These are phyloP conservation scores for Montipora foliosa DNA, from an alignment of 64 coral and sea anemone species.

Conservation along the genomic window DNA sequence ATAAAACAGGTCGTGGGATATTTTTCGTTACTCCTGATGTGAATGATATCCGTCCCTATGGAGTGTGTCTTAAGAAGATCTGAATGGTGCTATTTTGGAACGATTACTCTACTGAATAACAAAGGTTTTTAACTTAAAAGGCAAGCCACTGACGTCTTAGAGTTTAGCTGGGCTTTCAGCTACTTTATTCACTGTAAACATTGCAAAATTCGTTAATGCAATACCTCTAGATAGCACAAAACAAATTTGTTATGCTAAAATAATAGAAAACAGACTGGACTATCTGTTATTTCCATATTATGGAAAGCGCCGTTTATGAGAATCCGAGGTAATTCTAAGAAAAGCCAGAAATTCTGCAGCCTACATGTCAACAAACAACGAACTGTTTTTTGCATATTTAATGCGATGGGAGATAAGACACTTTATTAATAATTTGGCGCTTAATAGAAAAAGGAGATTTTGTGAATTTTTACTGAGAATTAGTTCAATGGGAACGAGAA, in stretches of 20 bases:
- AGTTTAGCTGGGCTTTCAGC: neutral
- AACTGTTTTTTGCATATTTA: neutral
- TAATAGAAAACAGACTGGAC: neutral
- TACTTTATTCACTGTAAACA: neutral
- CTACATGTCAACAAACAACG: neutral
- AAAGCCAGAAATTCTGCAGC: neutral
- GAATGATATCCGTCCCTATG: slow-evolving; percentile 6
- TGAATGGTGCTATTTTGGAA: neutral
- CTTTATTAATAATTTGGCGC: neutral
- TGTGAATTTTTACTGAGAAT: neutral
- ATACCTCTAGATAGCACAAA: neutral
- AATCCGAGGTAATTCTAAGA: neutral
- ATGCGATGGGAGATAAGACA: neutral
- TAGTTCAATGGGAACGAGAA: neutral
- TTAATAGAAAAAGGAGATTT: neutral
- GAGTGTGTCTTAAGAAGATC: slow-evolving; percentile 24
- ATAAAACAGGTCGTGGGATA: neutral
- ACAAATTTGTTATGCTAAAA: neutral
- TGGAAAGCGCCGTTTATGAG: neutral
- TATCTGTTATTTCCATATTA: neutral
- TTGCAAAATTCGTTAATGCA: neutral
- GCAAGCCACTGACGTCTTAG: neutral
- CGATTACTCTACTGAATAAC: neutral
- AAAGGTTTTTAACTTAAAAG: neutral
- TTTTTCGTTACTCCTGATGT: slow-evolving; percentile 27